Base-by-base conservation (phyloP, 1,140 invertebrate species). In the Agrypnia vestita region DNA sequence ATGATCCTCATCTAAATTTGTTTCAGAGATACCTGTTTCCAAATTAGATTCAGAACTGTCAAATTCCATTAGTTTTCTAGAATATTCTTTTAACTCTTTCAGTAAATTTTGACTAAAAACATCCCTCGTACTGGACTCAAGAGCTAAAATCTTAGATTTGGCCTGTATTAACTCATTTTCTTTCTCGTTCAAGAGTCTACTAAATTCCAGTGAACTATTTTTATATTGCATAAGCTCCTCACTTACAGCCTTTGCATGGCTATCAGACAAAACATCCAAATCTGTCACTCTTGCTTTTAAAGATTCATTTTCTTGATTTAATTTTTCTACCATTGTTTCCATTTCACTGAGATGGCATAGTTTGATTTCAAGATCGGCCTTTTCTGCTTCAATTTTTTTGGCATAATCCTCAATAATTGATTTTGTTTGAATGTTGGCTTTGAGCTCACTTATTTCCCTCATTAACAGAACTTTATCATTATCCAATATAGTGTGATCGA, bases 391-490 rank as follows among this genome's bases (percentile, higher is more conserved):
- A 17, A 81, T 73, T 35, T 77, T 77, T n/a, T 81, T 83, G 4
- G 78, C 72, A 21, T 81, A 74, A 51, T 83, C 82, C 43, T 78
- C 73, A 35, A 83, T 79, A 4, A 83, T 79, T 6, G 73, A 71
- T 44, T 83, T 80, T 11, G 76, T 74, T 17, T 79, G 61, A 44
- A 87, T 74, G 15, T 80, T 62, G 59, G 85, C 81, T 82, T 85
- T 87, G 13, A 89, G 80, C 49, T 89, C 87, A 78, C 86, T 85
- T 21, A 89, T 79, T 84, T 89, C 84, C 82, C 87, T 88, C 25
- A 84, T 86, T 15, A 89, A 82, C 56, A 89, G 84, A 9, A 89
- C 85, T 84, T 89, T 90, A 82, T 89, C 88, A 84, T 90, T 89
- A 85, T 89, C 88, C 21, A 87, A 75, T 44, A 89, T 88, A 78